Percentiles rank a stretch among this genome's conserved stretches.
Conservation (phyloP, 2,797 vertebrate genomes). For the Aldrovandia affinis region DNA sequence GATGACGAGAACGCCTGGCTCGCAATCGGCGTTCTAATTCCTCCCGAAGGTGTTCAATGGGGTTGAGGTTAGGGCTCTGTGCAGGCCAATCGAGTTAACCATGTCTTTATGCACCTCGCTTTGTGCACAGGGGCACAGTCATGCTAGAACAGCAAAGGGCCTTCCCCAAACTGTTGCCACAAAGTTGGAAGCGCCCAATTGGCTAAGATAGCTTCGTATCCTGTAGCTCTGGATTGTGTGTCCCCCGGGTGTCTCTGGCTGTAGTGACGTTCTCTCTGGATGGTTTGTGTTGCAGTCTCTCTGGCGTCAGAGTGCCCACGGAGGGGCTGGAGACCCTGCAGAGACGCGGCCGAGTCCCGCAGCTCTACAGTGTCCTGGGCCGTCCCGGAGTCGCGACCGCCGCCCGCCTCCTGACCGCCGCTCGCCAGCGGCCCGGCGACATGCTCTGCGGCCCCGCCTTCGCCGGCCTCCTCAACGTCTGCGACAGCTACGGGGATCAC, state of each 20-base stretch:
- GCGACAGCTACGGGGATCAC: conserved; percentile 64
- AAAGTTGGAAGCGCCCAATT: too few relatives aligned
- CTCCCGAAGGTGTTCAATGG: too few relatives aligned
- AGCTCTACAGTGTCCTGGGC: conserved; percentile 68
- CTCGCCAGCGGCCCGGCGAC: rapidly evolving
- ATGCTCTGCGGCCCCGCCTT: conserved; percentile 61
- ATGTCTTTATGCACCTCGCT: too few relatives aligned
- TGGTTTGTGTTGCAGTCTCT: conserved; percentile 65
- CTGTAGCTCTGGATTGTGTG: too few relatives aligned
- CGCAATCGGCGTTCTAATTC: too few relatives aligned
- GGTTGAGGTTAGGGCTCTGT: too few relatives aligned
- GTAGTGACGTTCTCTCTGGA: not conserved
- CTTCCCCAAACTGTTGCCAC: too few relatives aligned
- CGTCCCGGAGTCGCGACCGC: conserved; percentile 42
- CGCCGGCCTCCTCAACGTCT: conserved; percentile 72
- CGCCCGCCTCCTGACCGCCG: conserved; percentile 68
- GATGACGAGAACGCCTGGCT: too few relatives aligned
- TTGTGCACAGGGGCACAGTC: too few relatives aligned
- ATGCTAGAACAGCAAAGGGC: too few relatives aligned
- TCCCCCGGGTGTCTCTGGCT: not conserved
- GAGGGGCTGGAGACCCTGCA: conserved; percentile 66
- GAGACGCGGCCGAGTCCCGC: conserved; percentile 49
- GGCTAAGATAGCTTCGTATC: too few relatives aligned
- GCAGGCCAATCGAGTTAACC: too few relatives aligned
- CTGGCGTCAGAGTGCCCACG: conserved; percentile 66